Conservation (phyloP, 2,113 vertebrate species). For the Callionymus lyra region DNA sequence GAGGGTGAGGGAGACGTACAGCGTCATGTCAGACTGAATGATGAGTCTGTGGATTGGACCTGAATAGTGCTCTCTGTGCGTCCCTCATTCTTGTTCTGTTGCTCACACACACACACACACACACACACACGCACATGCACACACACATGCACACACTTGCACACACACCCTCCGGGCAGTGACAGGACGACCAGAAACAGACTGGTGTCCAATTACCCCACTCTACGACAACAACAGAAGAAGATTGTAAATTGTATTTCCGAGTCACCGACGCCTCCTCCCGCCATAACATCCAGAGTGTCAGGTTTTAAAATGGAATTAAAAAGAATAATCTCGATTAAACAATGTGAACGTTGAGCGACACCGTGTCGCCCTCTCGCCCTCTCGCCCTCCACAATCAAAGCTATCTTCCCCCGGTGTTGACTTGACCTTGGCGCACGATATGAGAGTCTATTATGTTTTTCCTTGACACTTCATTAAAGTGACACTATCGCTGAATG, state of each 20-base stretch:
- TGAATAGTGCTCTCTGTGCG: slow-evolving; percentile 64
- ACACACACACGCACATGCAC: slow-evolving; percentile 17
- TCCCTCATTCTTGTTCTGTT: slow-evolving; percentile 35
- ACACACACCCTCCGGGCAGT: slow-evolving; percentile 36
- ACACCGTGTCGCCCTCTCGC: neutral
- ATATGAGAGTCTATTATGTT: neutral
- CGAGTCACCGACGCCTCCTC: slow-evolving; percentile 34
- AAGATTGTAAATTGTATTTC: slow-evolving; percentile 37
- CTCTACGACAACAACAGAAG: slow-evolving; percentile 18
- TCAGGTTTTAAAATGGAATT: too few species aligned
- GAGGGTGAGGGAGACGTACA: slow-evolving; percentile 46
- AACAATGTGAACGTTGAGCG: neutral
- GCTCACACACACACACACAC: slow-evolving; percentile 24
- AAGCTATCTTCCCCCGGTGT: too few species aligned
- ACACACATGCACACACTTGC: too few species aligned
- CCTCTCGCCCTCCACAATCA: too few species aligned
- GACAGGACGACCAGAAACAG: too few species aligned
- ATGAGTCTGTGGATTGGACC: slow-evolving; percentile 54
- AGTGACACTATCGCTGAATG: too few species aligned
- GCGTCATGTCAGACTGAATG: slow-evolving; percentile 58
- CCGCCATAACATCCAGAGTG: too few species aligned
- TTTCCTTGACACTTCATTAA: neutral
- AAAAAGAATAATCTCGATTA: too few species aligned
- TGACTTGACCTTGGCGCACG: too few species aligned
- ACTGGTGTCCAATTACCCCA: slow-evolving; percentile 35